Evolutionary conservation across 2,113 vertebrate genomes (phyloP).

Genomic region (Oreamnos americanus): DNA sequence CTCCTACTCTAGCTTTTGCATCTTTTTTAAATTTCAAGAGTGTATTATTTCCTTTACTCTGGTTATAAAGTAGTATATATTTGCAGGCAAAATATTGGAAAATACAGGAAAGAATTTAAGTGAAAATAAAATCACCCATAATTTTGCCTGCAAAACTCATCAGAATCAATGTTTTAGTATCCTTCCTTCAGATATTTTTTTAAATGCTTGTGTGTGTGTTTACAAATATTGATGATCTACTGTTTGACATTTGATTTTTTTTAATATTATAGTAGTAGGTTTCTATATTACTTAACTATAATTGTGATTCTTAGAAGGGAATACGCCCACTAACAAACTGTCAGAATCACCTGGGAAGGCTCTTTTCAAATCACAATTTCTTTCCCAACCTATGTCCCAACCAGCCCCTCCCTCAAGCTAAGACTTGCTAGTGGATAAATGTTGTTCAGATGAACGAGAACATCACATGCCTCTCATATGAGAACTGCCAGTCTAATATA

Average conservation of each 20-base stretch:
- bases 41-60: neutral
- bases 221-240: neutral
- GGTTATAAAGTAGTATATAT: neutral
- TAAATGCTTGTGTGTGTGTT: neutral
- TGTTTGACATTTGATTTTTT: neutral
- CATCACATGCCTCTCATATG: neutral
- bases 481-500: neutral
- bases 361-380: neutral
- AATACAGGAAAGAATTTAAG: neutral
- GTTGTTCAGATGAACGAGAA: neutral
- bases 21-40: conserved; percentile 5
- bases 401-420: neutral
- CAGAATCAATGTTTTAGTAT: neutral
- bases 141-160: neutral
- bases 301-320: neutral
- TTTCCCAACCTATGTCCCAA: neutral
- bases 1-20: neutral
- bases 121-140: neutral
- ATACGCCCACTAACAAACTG: neutral
- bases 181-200: neutral
- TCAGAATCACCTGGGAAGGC: neutral
- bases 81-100: neutral
- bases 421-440: neutral
- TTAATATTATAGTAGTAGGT: neutral
- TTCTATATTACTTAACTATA: neutral